These are phyloP conservation scores for Sitophilus oryzae DNA, from an alignment of 1,140 invertebrate species.

Conservation along the genomic window DNA sequence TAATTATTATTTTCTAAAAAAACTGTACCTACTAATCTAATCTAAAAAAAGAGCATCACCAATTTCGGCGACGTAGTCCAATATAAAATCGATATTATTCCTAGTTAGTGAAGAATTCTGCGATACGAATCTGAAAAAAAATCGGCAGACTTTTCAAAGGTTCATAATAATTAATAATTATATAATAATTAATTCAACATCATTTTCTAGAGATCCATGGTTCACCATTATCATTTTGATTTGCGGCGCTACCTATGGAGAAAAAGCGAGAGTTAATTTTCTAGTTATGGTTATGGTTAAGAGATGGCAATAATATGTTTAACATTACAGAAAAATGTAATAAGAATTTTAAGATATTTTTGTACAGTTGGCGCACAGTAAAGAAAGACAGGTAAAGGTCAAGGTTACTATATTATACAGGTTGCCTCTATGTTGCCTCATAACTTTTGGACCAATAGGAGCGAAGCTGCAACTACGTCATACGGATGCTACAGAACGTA, in stretches of 20 bases:
- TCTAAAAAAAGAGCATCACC: slow-evolving; percentile 45
- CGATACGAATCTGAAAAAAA: slow-evolving; percentile 69
- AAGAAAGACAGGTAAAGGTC: slow-evolving; percentile 45
- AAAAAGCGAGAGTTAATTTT: too few species aligned
- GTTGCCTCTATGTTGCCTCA: too few species aligned
- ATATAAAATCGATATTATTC: slow-evolving; percentile 53
- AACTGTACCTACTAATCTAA: slow-evolving; percentile 25
- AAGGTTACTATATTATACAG: background rate
- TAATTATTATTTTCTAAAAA: background rate
- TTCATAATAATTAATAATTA: too few species aligned
- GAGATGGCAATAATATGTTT: too few species aligned
- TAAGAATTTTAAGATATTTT: too few species aligned
- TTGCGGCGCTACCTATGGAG: slow-evolving; percentile 41
- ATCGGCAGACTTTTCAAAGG: slow-evolving; percentile 56
- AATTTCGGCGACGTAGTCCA: slow-evolving; percentile 54
- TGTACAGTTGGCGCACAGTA: too few species aligned
- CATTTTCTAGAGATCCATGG: slow-evolving; percentile 56
- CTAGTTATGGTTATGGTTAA: too few species aligned
- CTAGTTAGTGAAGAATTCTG: slow-evolving; percentile 53
- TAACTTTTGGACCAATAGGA: too few species aligned
- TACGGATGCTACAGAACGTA: too few species aligned
- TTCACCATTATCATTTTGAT: slow-evolving; percentile 65
- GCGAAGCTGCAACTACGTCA: too few species aligned
- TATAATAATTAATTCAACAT: too few species aligned
- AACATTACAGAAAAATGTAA: too few species aligned